phyloP scores from a whole-genome alignment of 2,797 vertebrate species.

The Lepidocolaptes lacrymiger region DNA sequence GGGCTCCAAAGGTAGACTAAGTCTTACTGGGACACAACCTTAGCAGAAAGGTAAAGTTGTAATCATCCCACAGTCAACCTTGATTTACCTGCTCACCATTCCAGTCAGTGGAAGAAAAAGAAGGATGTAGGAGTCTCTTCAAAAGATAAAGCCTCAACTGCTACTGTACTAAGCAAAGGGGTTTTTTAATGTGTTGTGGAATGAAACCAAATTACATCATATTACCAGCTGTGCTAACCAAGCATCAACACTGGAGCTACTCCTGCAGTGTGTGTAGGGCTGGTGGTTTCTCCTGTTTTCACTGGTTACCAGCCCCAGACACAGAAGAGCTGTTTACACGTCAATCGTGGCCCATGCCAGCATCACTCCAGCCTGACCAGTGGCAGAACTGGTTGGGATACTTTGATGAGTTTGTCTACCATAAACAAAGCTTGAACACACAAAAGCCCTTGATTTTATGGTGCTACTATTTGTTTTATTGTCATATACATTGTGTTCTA shows the following conservation, averaged over 20 bases:
- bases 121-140: background rate
- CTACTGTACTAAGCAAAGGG: background rate
- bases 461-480: background rate
- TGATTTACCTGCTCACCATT: background rate
- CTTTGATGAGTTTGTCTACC: background rate
- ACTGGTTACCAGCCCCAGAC: background rate
- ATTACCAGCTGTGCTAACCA: background rate
- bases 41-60: background rate
- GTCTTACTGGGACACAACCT: background rate
- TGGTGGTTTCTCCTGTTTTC: background rate
- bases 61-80: background rate
- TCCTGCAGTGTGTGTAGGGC: background rate
- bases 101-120: background rate
- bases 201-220: background rate
- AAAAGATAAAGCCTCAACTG: background rate
- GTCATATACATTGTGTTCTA: background rate
- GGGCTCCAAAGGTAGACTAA: background rate
- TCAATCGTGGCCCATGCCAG: background rate
- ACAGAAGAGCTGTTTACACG: background rate
- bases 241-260: background rate
- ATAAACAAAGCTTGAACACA: background rate
- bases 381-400: constrained; percentile 29
- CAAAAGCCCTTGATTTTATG: background rate
- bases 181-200: background rate
- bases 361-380: background rate